Evolutionary conservation across 2,888 invertebrate genomes (phyloP).

Genomic region (Leistus spinibarbis): DNA sequence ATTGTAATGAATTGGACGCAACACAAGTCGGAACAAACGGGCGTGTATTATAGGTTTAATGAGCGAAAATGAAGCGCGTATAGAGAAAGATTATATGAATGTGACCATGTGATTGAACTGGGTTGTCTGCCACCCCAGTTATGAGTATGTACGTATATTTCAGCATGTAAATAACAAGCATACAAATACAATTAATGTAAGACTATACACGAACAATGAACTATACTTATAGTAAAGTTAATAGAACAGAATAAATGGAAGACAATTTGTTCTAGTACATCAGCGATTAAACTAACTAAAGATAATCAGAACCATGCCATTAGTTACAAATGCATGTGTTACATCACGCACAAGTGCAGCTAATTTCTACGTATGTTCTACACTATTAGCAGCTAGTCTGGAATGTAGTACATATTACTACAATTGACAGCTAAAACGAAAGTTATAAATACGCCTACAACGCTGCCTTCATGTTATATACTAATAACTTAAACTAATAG

Average conservation of each 20-base stretch:
- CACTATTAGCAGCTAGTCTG: conserved; percentile 12
- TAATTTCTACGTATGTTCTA: background rate
- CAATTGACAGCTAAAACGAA: conserved; percentile 21
- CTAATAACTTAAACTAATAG: too few relatives aligned
- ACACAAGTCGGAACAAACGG: too few relatives aligned
- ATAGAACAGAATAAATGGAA: background rate
- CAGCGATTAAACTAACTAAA: background rate
- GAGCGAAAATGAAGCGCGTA: too few relatives aligned
- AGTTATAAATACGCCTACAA: conserved; percentile 6
- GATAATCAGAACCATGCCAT: conserved; percentile 15
- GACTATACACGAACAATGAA: background rate
- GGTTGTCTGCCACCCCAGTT: too few relatives aligned
- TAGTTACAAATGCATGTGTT: conserved; percentile 17
- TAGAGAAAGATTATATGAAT: too few relatives aligned
- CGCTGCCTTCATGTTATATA: background rate
- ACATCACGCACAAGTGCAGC: conserved; percentile 16
- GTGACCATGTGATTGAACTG: too few relatives aligned
- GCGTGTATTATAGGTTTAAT: too few relatives aligned
- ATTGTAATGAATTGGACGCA: too few relatives aligned
- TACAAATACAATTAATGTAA: background rate
- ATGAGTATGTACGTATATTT: too few relatives aligned
- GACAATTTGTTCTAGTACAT: background rate
- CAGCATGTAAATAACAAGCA: background rate
- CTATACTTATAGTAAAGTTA: background rate
- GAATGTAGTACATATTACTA: conserved; percentile 15